Evolutionary conservation across 1,140 invertebrate species (phyloP).

Genomic region (Saccostrea echinata): DNA sequence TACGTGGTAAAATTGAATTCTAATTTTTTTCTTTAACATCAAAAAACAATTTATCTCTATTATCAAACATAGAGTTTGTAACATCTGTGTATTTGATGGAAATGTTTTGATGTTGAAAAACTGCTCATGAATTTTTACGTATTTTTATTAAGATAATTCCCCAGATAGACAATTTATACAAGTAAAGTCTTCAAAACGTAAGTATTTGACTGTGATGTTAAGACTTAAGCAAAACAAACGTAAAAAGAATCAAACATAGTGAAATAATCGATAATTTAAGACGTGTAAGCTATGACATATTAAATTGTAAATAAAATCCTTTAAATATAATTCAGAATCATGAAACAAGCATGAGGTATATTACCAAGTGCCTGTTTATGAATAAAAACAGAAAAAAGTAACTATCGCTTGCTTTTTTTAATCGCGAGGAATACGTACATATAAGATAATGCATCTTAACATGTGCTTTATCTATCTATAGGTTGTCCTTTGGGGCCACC

Average conservation of each 20-base stretch:
- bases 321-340: background rate
- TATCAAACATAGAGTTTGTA: background rate
- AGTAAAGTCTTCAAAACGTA: background rate
- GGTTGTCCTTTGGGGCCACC: conserved; percentile 34
- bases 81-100: background rate
- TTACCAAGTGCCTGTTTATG: too few species aligned
- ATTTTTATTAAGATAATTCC: background rate
- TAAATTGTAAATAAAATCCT: background rate
- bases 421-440: too few species aligned
- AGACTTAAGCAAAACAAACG: background rate
- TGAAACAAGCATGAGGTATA: too few species aligned
- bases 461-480: background rate
- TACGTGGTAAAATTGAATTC: too few species aligned
- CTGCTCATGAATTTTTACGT: background rate
- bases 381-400: too few species aligned
- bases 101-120: background rate
- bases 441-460: too few species aligned
- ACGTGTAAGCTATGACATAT: background rate
- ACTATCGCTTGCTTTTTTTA: too few species aligned
- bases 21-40: too few species aligned
- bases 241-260: background rate
- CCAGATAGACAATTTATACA: background rate
- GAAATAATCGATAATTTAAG: too few species aligned
- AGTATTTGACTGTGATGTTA: background rate
- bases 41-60: too few species aligned